Evolutionary conservation across 2,888 invertebrate species (phyloP), one percentile per base, ranked within the genome.

Genomic region (Clistopyga incitator): DNA sequence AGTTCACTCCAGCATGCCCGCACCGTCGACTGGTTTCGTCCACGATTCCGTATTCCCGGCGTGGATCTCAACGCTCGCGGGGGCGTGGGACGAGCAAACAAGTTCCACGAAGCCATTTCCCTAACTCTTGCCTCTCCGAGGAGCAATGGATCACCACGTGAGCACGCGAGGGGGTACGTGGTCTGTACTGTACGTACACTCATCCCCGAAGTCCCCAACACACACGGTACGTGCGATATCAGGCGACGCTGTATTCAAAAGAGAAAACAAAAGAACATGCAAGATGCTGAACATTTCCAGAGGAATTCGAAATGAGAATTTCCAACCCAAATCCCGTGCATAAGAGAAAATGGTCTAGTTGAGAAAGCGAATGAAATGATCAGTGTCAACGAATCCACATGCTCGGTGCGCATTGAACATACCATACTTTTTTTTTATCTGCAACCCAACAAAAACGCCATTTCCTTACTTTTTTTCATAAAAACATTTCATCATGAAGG

Each of bases 51-150:
- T 92, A 92, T 92, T 92, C 92, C 85, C 88, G 71, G 84, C 90
- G 88, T 88, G 88, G 83, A 87, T 82, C 87, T 84, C 84, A 47
- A 42, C 52, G 61, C 56, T 45, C 52, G 76, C 76, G 84, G 85
- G 76, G 81, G 78, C 82, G 78, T 65, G 85, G 78, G 78, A 84
- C 86, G 89, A 90, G 89, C 90, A 92, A 93, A 93, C 92, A 93
- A 93, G 91, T 93, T 93, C 90, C 89, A 88, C 89, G 88, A 92
- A 92, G 91, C 92, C 90, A 93, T 93, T 93, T 93, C 92, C 93
- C 91, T 90, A 90, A 91, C 92, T 92, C 90, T 90, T 89, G 87
- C 87, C 89, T 91, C 92, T 92, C 92, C 84, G 88, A 92, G 92
- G 93, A 92, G 91, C 90, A 90, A 93, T 93, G 92, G 91, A 93